These are phyloP conservation scores for Hyperoplus immaculatus DNA, from an alignment of 2,797 vertebrate genomes.

Conservation along the genomic window DNA sequence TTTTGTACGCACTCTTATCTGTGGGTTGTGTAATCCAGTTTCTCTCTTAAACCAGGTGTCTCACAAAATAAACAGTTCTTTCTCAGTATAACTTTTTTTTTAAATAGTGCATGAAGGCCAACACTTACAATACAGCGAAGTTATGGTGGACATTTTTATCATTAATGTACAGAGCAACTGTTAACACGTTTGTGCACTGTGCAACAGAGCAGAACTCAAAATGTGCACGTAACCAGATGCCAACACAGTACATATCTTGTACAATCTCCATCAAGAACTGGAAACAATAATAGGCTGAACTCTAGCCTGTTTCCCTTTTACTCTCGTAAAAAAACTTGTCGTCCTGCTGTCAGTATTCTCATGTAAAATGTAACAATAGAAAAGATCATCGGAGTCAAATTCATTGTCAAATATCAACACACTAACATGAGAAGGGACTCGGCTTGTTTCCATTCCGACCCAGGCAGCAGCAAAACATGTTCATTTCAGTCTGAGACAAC, in stretches of 20 bases:
- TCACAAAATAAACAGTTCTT: neutral
- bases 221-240: neutral
- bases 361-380: neutral
- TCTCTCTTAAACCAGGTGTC: neutral
- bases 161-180: slow-evolving; percentile 2
- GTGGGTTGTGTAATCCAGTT: neutral
- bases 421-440: neutral
- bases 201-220: neutral
- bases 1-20: neutral
- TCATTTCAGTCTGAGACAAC: slow-evolving; percentile 22
- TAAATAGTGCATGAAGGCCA: neutral
- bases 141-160: neutral
- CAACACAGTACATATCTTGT: neutral
- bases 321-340: neutral
- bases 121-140: neutral
- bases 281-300: neutral
- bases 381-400: neutral
- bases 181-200: neutral
- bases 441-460: slow-evolving; percentile 28
- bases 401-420: neutral
- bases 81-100: neutral
- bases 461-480: slow-evolving; percentile 1
- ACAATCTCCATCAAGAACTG: neutral
- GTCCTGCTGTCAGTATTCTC: neutral
- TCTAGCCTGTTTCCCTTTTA: slow-evolving; percentile 22